Conservation (phyloP, 2,888 invertebrate genomes). For the Emesis furor region DNA sequence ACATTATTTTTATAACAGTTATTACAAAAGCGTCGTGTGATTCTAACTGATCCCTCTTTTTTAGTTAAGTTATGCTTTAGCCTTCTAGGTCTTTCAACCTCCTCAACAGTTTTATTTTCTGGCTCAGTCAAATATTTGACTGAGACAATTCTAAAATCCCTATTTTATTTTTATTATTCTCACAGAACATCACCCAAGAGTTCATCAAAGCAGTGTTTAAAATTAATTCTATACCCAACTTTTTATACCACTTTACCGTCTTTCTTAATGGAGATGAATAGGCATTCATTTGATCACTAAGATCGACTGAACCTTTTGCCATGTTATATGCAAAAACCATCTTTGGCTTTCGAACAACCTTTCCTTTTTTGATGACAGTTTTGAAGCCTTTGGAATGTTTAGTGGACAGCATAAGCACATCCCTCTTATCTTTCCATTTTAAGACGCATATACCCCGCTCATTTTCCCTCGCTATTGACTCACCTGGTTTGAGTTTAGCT, state of each 20-base stretch:
- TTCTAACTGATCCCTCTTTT: slow-evolving; percentile 74
- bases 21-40: slow-evolving; percentile 73
- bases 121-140: slow-evolving; percentile 61
- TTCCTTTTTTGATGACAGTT: no score
- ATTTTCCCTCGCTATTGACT: slow-evolving; percentile 75
- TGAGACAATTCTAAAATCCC: slow-evolving; percentile 58
- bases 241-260: slow-evolving; percentile 80
- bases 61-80: slow-evolving; percentile 70
- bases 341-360: no score
- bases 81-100: slow-evolving; percentile 69
- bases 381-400: slow-evolving; percentile 76
- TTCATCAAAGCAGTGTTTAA: slow-evolving; percentile 76
- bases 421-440: slow-evolving; percentile 74
- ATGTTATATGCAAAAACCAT: slow-evolving; percentile 75
- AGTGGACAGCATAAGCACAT: slow-evolving; percentile 76
- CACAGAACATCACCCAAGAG: slow-evolving; percentile 56
- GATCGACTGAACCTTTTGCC: slow-evolving; percentile 78
- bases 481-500: slow-evolving; percentile 70
- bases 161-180: slow-evolving; percentile 53
- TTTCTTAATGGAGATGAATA: slow-evolving; percentile 76
- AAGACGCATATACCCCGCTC: slow-evolving; percentile 74
- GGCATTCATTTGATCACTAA: slow-evolving; percentile 78
- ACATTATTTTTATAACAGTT: slow-evolving; percentile 75
- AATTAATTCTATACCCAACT: slow-evolving; percentile 78
- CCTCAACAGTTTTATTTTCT: slow-evolving; percentile 63